These are phyloP conservation scores for Dryas iulia DNA, from an alignment of 1,140 invertebrate species.

Conservation along the genomic window DNA sequence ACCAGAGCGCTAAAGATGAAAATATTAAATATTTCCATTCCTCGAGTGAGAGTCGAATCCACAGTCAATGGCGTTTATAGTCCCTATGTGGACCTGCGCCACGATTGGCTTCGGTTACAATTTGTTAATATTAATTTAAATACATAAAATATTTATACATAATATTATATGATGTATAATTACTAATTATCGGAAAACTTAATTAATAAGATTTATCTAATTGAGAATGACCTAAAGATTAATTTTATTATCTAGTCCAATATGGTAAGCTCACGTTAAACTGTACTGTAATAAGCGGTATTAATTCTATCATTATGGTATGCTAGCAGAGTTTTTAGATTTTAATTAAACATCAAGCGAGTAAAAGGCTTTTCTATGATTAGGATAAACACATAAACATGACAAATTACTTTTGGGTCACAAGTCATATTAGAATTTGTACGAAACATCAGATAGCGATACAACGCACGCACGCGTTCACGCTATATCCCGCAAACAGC, in stretches of 20 bases:
- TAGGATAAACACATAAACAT: slow-evolving; percentile 4
- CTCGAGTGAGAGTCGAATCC: too few species aligned
- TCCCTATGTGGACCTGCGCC: too few species aligned
- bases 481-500: too few species aligned
- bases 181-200: background rate
- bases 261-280: background rate
- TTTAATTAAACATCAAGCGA: background rate
- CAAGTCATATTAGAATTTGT: background rate
- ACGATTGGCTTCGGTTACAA: too few species aligned
- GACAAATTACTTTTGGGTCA: background rate
- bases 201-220: background rate
- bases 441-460: background rate
- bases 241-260: background rate
- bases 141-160: too few species aligned
- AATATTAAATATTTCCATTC: too few species aligned
- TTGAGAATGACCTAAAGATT: background rate
- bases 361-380: background rate
- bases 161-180: background rate
- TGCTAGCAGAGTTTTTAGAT: background rate
- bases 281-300: background rate
- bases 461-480: too few species aligned
- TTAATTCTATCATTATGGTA: background rate
- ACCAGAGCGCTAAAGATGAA: too few species aligned
- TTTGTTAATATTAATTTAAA: too few species aligned
- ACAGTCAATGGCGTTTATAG: too few species aligned